Base-by-base conservation (phyloP, 2,113 vertebrate genomes). In the Prolemur simus region DNA sequence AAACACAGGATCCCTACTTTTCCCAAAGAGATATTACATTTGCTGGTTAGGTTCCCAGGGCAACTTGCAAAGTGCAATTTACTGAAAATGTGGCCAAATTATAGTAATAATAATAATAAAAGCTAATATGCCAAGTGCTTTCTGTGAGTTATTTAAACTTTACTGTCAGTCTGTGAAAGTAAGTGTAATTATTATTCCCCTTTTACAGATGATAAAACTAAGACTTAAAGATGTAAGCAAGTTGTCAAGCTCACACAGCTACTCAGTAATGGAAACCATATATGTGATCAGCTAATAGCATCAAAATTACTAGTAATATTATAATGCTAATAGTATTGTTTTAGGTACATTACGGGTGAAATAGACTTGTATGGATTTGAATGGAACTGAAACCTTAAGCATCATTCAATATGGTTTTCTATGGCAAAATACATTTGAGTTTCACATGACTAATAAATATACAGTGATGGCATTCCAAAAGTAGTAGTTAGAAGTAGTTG, bases 41-140 rank as follows among this genome's bases (percentile, higher is more conserved):
- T 96, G 45, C 64, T 94, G 34, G 49, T 95, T 84, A 84, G 34
- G 23, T 54, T 89, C 64, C 90, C 89, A 92, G 42, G 52, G 32
- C 94, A 96, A 85, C 76, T 92, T n/a, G 84, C 58, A 82, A 92
- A 97, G 77, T 60, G 47, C 78, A 73, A 80, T 69, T 88, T 76
- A 80, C 56, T 95, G n/a, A 42, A 82, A 90, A 82, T 58, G 76
- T 58, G 34, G 25, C 39, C 88, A 85, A 91, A 82, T 88, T 73
- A 89, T 39, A 88, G 58, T 25, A 94, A 63, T 91, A 95, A 94
- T 91, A 91, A 94, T 91, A 91, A 87, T 73, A 91, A 86, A 93
- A 92, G 69, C 45, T 84, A 92, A 80, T 56, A 47, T 23, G 68
- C 54, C 71, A 87, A 82, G 10, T 77, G 54, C 74, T 92, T 84